phyloP scores from a whole-genome alignment of 53 echinoderm and acorn worm genomes.

The Crossaster papposus region DNA sequence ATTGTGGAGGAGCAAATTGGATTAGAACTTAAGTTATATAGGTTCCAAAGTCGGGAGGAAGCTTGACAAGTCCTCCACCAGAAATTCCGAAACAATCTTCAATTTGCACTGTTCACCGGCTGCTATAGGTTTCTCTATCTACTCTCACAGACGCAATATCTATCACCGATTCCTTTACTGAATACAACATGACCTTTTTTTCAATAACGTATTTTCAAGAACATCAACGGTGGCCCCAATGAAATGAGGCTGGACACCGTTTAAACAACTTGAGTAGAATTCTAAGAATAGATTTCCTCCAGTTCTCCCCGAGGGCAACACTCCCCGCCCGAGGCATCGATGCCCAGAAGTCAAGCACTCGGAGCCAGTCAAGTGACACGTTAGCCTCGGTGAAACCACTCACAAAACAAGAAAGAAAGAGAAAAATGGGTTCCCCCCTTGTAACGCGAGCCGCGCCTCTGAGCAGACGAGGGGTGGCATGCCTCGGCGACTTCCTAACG shows the following conservation, averaged over 20 bases:
- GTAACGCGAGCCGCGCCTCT: conserved; percentile 54
- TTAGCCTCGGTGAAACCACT: not conserved
- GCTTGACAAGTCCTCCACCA: not conserved
- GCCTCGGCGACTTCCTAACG: conserved; percentile 42
- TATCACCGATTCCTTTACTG: too few relatives aligned
- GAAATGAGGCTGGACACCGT: not conserved
- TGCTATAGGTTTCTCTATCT: too few relatives aligned
- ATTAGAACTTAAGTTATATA: not conserved
- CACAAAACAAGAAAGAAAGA: not conserved
- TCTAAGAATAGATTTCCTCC: not conserved
- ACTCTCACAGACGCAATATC: not conserved
- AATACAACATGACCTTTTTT: too few relatives aligned
- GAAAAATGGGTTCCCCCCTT: not conserved
- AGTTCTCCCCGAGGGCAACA: not conserved
- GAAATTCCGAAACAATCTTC: not conserved
- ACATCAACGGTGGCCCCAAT: not conserved
- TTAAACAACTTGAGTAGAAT: not conserved
- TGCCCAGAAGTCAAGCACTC: conserved; percentile 3
- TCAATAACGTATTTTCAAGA: too few relatives aligned
- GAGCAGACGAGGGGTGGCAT: conserved; percentile 26
- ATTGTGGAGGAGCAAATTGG: not conserved
- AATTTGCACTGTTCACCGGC: not conserved
- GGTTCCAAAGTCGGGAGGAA: not conserved
- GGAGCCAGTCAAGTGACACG: conserved; percentile 1
- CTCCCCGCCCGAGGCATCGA: not conserved